Conservation (phyloP, 2,113 vertebrate species). For the Rhadina sibilatrix region DNA sequence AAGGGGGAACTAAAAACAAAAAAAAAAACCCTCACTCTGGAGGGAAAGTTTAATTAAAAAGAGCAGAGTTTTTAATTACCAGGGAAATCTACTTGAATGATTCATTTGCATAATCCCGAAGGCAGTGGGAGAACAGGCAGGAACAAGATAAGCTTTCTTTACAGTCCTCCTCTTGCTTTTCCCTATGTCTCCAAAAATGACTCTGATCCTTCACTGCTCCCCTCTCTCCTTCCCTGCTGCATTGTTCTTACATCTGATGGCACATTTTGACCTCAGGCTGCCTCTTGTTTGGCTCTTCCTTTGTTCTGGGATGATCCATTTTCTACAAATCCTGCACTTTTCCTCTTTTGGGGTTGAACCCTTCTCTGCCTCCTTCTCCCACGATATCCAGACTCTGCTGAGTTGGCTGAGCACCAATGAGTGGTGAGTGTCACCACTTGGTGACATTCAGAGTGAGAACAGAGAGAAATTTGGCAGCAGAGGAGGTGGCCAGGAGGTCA, state of each 20-base stretch:
- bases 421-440: background rate
- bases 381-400: rapidly evolving
- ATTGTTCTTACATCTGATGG: background rate
- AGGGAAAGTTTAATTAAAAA: slow-evolving; percentile 74
- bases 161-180: slow-evolving; percentile 22
- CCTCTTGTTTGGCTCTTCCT: background rate
- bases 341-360: background rate
- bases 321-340: background rate
- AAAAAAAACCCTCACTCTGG: background rate
- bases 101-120: slow-evolving; percentile 67
- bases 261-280: background rate
- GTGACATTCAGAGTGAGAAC: background rate
- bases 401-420: background rate
- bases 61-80: slow-evolving; percentile 71
- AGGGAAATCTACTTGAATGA: slow-evolving; percentile 68
- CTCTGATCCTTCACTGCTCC: background rate
- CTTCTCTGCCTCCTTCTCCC: background rate
- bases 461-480: background rate
- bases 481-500: background rate
- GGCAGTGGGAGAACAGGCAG: slow-evolving; percentile 52
- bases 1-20: background rate
- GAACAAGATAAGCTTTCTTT: slow-evolving; percentile 58
- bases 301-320: background rate
- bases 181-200: slow-evolving; percentile 20
- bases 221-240: background rate